These are phyloP conservation scores for Eilema caniola DNA, from an alignment of 2,888 invertebrate species.

Conservation along the genomic window DNA sequence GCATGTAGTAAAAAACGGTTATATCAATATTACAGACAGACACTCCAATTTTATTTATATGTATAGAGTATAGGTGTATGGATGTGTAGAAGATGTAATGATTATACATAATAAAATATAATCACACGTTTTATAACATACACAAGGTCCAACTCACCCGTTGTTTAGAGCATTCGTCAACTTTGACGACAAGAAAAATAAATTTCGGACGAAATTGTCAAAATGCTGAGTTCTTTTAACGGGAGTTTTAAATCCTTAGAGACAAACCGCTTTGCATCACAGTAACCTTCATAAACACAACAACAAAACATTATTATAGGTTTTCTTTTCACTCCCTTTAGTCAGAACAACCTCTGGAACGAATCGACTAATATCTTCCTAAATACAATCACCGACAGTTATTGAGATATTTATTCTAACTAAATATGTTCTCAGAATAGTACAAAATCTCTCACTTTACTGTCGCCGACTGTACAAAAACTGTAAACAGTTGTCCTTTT, in stretches of 20 bases:
- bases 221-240: background rate
- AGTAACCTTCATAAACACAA: background rate
- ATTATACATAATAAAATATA: too few species aligned
- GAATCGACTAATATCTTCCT: background rate
- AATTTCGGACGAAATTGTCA: background rate
- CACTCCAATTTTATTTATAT: too few species aligned
- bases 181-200: background rate
- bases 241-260: slow-evolving; percentile 4
- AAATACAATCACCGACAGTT: background rate
- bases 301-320: background rate
- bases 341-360: slow-evolving; percentile 3
- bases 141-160: too few species aligned
- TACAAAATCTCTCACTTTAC: background rate
- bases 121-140: too few species aligned
- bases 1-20: too few species aligned
- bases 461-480: background rate
- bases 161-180: too few species aligned
- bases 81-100: too few species aligned
- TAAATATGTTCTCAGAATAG: slow-evolving; percentile 2
- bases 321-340: background rate
- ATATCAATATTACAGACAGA: too few species aligned
- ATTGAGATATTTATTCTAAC: background rate
- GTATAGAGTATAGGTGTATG: too few species aligned
- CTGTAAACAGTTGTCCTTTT: background rate
- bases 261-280: background rate